phyloP scores from a whole-genome alignment of 2,797 vertebrate species.

The Podarcis lilfordi region DNA sequence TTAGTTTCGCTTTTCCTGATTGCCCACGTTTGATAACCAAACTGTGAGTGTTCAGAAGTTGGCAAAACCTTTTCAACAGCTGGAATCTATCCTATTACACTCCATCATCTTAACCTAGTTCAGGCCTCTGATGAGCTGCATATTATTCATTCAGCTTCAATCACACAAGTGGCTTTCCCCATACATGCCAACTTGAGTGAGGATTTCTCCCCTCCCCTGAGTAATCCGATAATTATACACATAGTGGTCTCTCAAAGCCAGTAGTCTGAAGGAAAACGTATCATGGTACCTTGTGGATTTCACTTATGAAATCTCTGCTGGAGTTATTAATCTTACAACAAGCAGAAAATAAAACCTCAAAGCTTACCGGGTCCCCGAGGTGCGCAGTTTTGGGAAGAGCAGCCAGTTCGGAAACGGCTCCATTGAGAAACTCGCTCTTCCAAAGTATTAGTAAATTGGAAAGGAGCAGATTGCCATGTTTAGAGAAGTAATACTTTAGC shows the following conservation, averaged over 20 bases:
- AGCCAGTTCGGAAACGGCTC: neutral
- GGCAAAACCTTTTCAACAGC: neutral
- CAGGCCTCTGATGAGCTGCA: neutral
- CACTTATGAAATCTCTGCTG: slow-evolving; percentile 2
- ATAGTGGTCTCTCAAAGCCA: neutral
- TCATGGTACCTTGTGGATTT: neutral
- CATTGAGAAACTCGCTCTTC: neutral
- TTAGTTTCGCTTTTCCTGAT: neutral
- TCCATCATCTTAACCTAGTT: neutral
- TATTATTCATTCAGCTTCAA: neutral
- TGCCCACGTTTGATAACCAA: neutral
- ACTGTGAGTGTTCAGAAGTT: neutral
- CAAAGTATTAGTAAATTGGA: neutral
- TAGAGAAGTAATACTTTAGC: slow-evolving; percentile 15
- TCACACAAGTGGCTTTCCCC: neutral
- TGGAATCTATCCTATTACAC: neutral
- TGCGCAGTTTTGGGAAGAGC: neutral
- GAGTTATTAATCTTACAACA: slow-evolving; percentile 1
- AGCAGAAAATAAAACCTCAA: slow-evolving; percentile 1
- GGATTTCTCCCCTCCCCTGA: neutral
- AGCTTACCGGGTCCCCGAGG: neutral
- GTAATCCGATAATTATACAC: slow-evolving; percentile 5
- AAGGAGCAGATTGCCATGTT: slow-evolving; percentile 5
- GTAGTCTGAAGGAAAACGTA: neutral
- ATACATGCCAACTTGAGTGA: neutral